Base-by-base conservation (phyloP, 1,140 invertebrate species). In the Plectrocnemia conspersa region DNA sequence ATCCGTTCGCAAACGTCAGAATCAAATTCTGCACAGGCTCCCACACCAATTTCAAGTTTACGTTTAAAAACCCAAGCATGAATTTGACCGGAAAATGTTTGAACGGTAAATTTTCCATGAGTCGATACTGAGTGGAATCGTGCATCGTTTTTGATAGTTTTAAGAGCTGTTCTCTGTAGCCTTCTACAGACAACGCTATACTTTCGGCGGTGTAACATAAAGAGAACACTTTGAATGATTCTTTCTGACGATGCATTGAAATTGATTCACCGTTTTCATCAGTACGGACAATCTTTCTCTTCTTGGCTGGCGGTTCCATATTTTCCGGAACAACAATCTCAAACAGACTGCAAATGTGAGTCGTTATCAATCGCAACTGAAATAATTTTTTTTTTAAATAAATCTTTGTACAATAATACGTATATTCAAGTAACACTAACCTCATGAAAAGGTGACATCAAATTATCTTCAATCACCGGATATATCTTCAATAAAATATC, bases 31-130 rank as follows among this genome's bases (percentile, higher is more conserved):
- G 72, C 0, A 88, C 73, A n/a, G 91, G 88, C 38, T 88, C 83
- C 93, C 93, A 97, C 0, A 97, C 64, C 16, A 92, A 71, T 63
- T 87, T 86, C 60, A 96, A 95, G 67, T 96, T 96, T 2, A 88
- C 73, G 67, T 88, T 92, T 2, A 96, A 70, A 54, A 83, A 79
- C 5, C 92, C 90, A 5, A 95, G 75, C 50, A 94, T 75, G 66
- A 88, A 93, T 45, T 83, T 77, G 2, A 96, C 64, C 0, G 84
- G 79, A 64, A 80, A 77, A 60, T 77, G 73, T 56, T 77, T 77
- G 18, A 78, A 79, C 29, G 79, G 67, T 0, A 82, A 75, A 32
- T 78, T 67, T 40, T 72, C 72, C 2, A 79, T 69, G n/a, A 79
- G 60, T 32, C 74, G 68, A 61, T 78, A 80, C 53, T 82, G 77